These are phyloP conservation scores for Marronus borbonicus DNA, from an alignment of 2,888 invertebrate species.

Conservation along the genomic window DNA sequence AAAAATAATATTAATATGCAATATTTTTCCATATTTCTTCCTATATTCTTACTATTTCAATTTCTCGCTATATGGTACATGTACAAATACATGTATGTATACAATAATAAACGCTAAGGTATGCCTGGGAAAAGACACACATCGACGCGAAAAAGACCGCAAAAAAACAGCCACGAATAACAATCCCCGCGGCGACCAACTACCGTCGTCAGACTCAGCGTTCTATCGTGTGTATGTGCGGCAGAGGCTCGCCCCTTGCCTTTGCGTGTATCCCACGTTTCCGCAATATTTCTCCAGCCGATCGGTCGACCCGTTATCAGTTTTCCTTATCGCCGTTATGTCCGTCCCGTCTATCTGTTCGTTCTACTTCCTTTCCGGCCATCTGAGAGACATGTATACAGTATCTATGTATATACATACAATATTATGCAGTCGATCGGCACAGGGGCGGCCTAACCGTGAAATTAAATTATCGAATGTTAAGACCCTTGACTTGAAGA, in stretches of 20 bases:
- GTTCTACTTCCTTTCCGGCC: conserved; percentile 64
- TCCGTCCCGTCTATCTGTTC: conserved; percentile 64
- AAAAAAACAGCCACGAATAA: conserved; percentile 20
- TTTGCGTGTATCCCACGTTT: conserved; percentile 68
- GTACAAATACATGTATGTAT: no score
- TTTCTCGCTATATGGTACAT: background rate
- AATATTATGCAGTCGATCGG: background rate
- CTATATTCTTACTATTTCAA: background rate
- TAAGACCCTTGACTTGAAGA: no score
- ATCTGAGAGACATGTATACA: conserved; percentile 58
- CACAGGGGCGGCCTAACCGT: background rate
- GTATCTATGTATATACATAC: conserved; percentile 5
- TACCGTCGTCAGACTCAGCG: conserved; percentile 42
- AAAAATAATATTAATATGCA: background rate
- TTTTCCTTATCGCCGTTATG: conserved; percentile 63
- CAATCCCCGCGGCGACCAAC: conserved; percentile 20
- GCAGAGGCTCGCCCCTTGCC: conserved; percentile 53
- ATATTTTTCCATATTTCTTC: background rate
- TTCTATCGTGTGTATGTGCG: conserved; percentile 41
- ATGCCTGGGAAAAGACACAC: background rate
- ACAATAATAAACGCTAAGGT: conserved; percentile 2
- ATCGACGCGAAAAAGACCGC: conserved; percentile 8
- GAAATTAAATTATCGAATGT: background rate
- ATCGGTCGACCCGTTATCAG: conserved; percentile 61
- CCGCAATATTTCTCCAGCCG: conserved; percentile 68